These are phyloP conservation scores for Sesia bembeciformis DNA, from an alignment of 2,888 invertebrate genomes.

Conservation along the genomic window DNA sequence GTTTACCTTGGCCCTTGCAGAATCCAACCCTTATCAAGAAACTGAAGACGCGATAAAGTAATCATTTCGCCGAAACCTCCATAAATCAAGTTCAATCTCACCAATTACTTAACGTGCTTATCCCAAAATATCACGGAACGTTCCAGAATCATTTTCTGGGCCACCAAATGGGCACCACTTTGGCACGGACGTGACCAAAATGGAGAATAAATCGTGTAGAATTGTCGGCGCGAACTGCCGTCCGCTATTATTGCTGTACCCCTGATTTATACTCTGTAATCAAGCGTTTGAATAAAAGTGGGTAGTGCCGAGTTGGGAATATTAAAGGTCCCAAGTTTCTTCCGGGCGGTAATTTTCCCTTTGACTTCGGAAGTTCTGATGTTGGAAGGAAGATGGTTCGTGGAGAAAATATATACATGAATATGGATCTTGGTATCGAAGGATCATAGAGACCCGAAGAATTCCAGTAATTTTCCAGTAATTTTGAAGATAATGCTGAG, in stretches of 20 bases:
- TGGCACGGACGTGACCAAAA: slow-evolving; percentile 55
- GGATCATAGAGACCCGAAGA: no score
- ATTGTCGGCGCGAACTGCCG: slow-evolving; percentile 29
- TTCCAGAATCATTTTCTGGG: slow-evolving; percentile 43
- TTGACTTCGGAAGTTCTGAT: background rate
- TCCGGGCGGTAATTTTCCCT: background rate
- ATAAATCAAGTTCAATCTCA: slow-evolving; percentile 15
- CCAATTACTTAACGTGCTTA: slow-evolving; percentile 54
- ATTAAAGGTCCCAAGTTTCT: background rate
- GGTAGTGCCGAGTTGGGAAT: slow-evolving; percentile 2
- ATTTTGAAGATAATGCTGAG: no score
- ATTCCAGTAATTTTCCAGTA: no score
- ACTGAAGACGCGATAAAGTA: no score
- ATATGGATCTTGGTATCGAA: no score
- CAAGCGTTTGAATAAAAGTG: slow-evolving; percentile 15
- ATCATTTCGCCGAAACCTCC: no score
- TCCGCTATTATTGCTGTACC: slow-evolving; percentile 40
- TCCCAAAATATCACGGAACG: slow-evolving; percentile 34
- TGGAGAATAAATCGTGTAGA: slow-evolving; percentile 53
- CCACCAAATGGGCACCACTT: slow-evolving; percentile 49
- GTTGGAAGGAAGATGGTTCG: background rate
- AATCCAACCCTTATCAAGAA: no score
- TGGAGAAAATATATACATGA: background rate
- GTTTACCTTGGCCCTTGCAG: no score
- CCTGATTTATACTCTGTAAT: slow-evolving; percentile 23